Evolutionary conservation across 2,797 vertebrate species (phyloP).

Genomic region (Nothura maculosa): DNA sequence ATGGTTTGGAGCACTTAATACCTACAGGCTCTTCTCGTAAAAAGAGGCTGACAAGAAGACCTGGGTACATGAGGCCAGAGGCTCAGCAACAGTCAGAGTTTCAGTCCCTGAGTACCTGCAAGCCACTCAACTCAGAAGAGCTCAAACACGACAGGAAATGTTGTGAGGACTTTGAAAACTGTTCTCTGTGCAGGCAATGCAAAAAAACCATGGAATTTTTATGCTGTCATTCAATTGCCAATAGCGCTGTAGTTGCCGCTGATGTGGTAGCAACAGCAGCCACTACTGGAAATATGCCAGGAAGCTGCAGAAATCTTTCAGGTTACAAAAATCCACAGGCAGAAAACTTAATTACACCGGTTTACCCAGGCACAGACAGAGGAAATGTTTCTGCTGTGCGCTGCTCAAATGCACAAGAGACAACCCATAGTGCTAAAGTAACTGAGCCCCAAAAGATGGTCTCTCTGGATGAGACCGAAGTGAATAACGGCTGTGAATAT

Average conservation of each 20-base stretch:
- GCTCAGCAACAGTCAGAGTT: conserved; percentile 60
- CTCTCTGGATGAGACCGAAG: conserved; percentile 21
- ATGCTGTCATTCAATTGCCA: neutral
- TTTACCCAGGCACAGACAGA: neutral
- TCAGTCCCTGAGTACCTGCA: neutral
- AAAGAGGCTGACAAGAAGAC: conserved; percentile 83
- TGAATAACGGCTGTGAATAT: conserved; percentile 24
- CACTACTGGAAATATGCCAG: neutral
- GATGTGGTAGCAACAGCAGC: rapidly evolving
- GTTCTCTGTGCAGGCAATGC: neutral
- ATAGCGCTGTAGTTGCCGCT: neutral
- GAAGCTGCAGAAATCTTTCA: neutral
- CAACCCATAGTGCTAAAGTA: neutral
- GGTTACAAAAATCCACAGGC: neutral
- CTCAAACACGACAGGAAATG: neutral
- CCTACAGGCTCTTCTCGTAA: conserved; percentile 55
- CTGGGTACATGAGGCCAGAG: conserved; percentile 86
- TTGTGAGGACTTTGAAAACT: neutral
- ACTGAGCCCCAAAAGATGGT: neutral
- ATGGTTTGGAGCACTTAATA: conserved; percentile 60
- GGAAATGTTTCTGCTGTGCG: neutral
- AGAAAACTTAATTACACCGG: neutral
- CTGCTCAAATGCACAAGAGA: rapidly evolving
- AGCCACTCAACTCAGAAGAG: neutral
- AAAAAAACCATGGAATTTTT: neutral